These are phyloP conservation scores for Sicus ferrugineus DNA, from an alignment of 2,888 invertebrate species.

Conservation along the genomic window DNA sequence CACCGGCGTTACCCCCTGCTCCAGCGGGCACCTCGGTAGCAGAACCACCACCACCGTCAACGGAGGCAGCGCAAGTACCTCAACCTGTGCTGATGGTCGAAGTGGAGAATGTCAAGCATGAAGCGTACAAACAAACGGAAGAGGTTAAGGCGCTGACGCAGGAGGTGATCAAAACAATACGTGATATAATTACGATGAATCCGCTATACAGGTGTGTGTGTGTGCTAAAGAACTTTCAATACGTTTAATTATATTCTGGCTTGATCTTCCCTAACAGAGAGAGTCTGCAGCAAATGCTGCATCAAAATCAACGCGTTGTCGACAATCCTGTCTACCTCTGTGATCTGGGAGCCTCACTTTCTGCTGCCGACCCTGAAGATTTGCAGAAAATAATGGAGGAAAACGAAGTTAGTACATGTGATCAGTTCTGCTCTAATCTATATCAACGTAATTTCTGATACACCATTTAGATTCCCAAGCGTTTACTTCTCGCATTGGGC, in stretches of 20 bases:
- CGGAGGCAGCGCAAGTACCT: not conserved
- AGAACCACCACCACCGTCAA: constrained; percentile 35
- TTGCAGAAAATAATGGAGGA: constrained; percentile 94
- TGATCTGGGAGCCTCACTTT: constrained; percentile 94
- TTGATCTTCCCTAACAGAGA: constrained; percentile 70
- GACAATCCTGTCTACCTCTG: constrained; percentile 98
- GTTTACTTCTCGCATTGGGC: constrained; percentile 87
- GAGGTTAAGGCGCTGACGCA: constrained; percentile 97
- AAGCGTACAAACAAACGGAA: constrained; percentile 88
- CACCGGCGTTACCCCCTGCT: constrained; percentile 35
- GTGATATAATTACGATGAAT: constrained; percentile 97
- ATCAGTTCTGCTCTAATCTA: not conserved
- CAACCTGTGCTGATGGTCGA: constrained; percentile 86
- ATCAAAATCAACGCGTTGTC: constrained; percentile 94
- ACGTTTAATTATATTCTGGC: no score
- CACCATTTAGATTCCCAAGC: constrained; percentile 78
- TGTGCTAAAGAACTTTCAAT: no score
- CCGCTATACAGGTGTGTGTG: constrained; percentile 81
- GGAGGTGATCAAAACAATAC: constrained; percentile 95
- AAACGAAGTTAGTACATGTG: constrained; percentile 78
- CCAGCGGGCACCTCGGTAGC: constrained; percentile 31
- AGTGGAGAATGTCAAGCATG: constrained; percentile 89
- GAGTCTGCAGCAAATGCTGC: constrained; percentile 96
- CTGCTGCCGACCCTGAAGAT: constrained; percentile 90
- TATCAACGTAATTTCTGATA: not conserved